These are phyloP conservation scores for Zaprionus inermis DNA, from an alignment of 1,140 invertebrate species.

Conservation along the genomic window DNA sequence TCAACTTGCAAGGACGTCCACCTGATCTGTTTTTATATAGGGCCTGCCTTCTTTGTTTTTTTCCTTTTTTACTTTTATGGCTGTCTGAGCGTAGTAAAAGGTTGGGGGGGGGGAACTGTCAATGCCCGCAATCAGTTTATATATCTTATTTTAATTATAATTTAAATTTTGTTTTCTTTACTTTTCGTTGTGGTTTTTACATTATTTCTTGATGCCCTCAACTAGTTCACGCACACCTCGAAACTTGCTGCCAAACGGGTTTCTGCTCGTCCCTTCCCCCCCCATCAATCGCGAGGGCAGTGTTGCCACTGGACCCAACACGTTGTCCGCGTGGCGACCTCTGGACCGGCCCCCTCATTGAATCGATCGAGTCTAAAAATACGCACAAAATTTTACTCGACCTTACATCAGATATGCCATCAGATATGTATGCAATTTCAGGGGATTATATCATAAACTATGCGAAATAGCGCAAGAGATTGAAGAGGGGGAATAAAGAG, in stretches of 20 bases:
- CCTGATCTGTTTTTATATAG: constrained; percentile 58
- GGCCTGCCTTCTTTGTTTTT: constrained; percentile 37
- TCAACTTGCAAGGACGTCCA: constrained; percentile 71
- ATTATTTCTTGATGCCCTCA: constrained; percentile 27
- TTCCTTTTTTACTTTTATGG: constrained; percentile 43
- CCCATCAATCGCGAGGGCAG: neutral
- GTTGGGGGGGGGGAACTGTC: constrained; percentile 19
- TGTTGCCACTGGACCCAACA: constrained; percentile 12
- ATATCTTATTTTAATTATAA: constrained; percentile 28
- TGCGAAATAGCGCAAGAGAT: constrained; percentile 28
- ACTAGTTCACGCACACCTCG: constrained; percentile 41
- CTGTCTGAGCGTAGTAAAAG: neutral
- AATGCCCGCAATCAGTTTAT: constrained; percentile 35
- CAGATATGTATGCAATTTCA: constrained; percentile 8
- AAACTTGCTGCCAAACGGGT: constrained; percentile 29
- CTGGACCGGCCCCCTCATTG: constrained; percentile 26
- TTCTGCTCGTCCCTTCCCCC: neutral
- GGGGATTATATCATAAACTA: constrained; percentile 24
- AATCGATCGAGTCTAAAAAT: constrained; percentile 32
- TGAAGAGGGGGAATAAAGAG: neutral
- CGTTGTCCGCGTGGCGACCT: constrained; percentile 2
- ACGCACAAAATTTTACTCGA: neutral
- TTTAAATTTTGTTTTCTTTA: constrained; percentile 22
- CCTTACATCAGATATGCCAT: neutral
- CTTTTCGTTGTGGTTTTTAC: neutral